Evolutionary conservation across 1,140 invertebrate genomes (phyloP), one percentile per base, ranked within the genome.

Genomic region (Calephelis virginiensis): DNA sequence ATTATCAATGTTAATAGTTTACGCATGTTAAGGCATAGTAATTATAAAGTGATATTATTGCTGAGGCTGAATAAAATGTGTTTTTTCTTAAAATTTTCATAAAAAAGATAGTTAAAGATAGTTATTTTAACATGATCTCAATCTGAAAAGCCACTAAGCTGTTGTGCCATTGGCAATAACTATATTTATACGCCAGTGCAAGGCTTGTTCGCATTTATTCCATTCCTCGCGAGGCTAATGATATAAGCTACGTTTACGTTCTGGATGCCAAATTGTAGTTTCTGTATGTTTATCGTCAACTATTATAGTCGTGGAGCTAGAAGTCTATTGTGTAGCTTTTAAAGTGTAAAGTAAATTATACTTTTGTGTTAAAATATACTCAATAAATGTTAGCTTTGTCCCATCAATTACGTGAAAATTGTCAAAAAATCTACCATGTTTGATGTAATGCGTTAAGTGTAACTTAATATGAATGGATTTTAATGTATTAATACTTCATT

Each of bases 251-350:
- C 37, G 56, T 67, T 74, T 85, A 82, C 77, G 73, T 83, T 80
- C 68, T 80, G 73, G 84, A 89, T 90, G 88, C 88, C 86, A 90
- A 90, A 90, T 86, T 82, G 71, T 82, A 76, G 77, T 80, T 73
- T 75, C 74, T 78, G 69, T 66, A 61, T 68, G 40, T 61, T 62
- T 56, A 64, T 56, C 56, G 38, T 66, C 68, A 69, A 64, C 12
- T 53, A 53, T 56, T 64, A 64, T 69, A 50, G 66, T 76, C 56
- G 37, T 59, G 28, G 56, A 59, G 56, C 56, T 59, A 38, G 56
- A 59, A n/a, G 56, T 38, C 10, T 8, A 7, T 12, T 56, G 10
- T 56, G 10, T 14, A 56, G 6, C 10, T 12, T 8, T 28, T 43
- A 43, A 43, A 43, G 40, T 28, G 17, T 10, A 53, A 28, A 5